Conservation (phyloP, 2,113 vertebrate genomes). For the Poicephalus gulielmi region DNA sequence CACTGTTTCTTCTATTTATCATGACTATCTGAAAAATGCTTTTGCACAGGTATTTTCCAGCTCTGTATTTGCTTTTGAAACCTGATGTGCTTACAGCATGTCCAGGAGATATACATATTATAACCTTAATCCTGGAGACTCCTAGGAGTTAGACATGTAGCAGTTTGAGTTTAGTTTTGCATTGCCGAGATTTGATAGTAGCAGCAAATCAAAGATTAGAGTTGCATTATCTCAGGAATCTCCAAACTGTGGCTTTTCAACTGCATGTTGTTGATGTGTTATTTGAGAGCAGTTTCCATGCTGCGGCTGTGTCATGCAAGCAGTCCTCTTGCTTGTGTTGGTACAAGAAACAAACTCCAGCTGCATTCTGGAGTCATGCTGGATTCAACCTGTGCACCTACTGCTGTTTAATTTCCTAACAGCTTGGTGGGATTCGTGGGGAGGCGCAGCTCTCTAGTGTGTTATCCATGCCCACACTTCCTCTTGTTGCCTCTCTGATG, state of each 20-base stretch:
- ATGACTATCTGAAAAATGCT: background rate
- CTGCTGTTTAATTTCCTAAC: background rate
- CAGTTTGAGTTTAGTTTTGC: background rate
- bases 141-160: background rate
- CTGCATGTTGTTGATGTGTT: background rate
- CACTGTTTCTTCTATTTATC: background rate
- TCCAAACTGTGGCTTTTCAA: background rate
- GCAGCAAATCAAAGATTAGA: background rate
- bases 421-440: background rate
- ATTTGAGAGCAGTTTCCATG: background rate
- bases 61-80: background rate
- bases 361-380: background rate
- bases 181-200: background rate
- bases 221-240: background rate
- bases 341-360: background rate
- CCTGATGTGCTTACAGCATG: background rate
- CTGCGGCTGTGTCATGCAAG: background rate
- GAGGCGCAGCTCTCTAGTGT: rapidly evolving
- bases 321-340: background rate
- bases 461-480: background rate
- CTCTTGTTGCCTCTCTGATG: background rate
- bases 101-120: background rate
- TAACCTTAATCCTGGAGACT: background rate
- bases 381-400: background rate
- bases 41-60: background rate